phyloP scores from a whole-genome alignment of 2,888 invertebrate genomes.

The Amphipoea lucens region DNA sequence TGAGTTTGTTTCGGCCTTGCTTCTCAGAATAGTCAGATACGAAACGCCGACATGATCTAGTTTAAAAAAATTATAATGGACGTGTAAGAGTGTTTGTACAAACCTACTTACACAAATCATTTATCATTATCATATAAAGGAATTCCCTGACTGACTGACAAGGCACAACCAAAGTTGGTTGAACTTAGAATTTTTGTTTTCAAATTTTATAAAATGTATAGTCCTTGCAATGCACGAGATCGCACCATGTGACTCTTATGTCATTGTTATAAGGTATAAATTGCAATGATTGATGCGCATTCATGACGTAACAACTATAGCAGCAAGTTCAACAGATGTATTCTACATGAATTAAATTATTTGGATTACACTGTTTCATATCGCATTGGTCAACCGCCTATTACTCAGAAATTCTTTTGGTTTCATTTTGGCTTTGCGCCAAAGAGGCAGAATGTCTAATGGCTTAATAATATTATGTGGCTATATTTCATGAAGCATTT shows the following conservation, averaged over 20 bases:
- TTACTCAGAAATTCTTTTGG: constrained; percentile 37
- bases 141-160: background rate
- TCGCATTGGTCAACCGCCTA: constrained; percentile 27
- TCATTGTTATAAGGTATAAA: background rate
- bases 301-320: background rate
- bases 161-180: background rate
- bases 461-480: constrained; percentile 53
- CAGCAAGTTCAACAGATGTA: background rate
- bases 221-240: background rate
- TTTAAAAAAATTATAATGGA: too few species aligned
- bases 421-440: constrained; percentile 39
- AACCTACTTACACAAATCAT: too few species aligned
- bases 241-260: background rate
- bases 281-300: background rate
- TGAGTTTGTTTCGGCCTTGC: too few species aligned
- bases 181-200: background rate
- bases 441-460: constrained; percentile 38
- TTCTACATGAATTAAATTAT: constrained; percentile 5
- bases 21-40: too few species aligned
- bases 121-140: too few species aligned
- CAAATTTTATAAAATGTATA: background rate
- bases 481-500: constrained; percentile 43
- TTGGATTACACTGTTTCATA: constrained; percentile 25
- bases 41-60: too few species aligned
- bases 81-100: too few species aligned